A percentile compares a stretch with the other conserved stretches of the same genome.
Evolutionary conservation across 37 sponge, comb jelly and placozoan species (phyloP).

Genomic region (Cliona cf. orientalis): DNA sequence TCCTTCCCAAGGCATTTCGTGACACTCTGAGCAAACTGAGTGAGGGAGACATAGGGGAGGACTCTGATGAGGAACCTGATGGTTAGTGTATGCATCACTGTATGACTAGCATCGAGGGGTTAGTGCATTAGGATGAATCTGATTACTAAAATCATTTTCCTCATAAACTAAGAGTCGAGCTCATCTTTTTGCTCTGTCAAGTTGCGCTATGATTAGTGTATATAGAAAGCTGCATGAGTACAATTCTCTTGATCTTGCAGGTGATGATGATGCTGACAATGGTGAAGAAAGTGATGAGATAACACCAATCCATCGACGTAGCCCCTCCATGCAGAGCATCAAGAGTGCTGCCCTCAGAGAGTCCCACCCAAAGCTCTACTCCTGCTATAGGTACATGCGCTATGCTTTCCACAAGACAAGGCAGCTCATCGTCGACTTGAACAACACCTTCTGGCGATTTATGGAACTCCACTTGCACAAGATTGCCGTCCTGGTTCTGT

Average conservation of each 20-base stretch:
- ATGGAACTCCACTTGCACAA: slow-evolving; percentile 76
- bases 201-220: too few species aligned
- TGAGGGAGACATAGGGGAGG: neutral
- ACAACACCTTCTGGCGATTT: slow-evolving; percentile 66
- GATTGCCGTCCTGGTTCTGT: slow-evolving; percentile 40
- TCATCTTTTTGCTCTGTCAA: too few species aligned
- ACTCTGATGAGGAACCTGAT: too few species aligned
- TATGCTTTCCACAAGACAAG: slow-evolving; percentile 23
- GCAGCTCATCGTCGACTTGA: neutral
- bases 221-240: too few species aligned
- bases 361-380: neutral
- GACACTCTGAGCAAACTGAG: slow-evolving; percentile 1
- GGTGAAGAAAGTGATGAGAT: neutral
- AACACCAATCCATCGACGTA: neutral
- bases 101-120: too few species aligned
- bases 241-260: neutral
- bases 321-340: slow-evolving; percentile 1
- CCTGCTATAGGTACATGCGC: slow-evolving; percentile 3
- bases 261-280: neutral
- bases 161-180: too few species aligned
- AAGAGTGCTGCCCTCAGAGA: neutral
- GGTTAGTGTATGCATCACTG: too few species aligned
- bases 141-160: too few species aligned
- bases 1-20: neutral
- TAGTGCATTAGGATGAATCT: too few species aligned